Percentiles rank a stretch among this genome's conserved stretches.
phyloP scores from a whole-genome alignment of 1,140 invertebrate genomes.

The Eriosoma lanigerum region DNA sequence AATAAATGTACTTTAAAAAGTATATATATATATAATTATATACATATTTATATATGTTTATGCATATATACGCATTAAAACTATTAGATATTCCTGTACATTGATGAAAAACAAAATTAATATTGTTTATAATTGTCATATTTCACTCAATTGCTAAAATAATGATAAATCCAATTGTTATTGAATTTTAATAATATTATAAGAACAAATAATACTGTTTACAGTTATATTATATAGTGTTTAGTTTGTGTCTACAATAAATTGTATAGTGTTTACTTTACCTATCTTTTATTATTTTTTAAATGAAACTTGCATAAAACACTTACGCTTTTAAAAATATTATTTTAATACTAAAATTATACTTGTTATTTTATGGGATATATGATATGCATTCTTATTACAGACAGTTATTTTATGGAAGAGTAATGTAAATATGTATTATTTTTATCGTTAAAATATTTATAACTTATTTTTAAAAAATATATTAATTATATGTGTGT shows the following conservation, averaged over 20 bases:
- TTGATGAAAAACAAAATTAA: slow-evolving; percentile 17
- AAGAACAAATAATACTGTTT: slow-evolving; percentile 34
- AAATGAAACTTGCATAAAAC: background rate
- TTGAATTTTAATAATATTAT: slow-evolving; percentile 17
- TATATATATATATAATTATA: background rate
- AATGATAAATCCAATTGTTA: background rate
- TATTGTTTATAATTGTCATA: background rate
- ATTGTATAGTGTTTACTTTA: slow-evolving; percentile 29
- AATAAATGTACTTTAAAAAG: slow-evolving; percentile 11
- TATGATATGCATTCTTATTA: background rate
- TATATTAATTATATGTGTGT: background rate
- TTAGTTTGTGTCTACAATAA: slow-evolving; percentile 33
- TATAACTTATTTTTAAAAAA: background rate
- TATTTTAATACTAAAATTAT: slow-evolving; percentile 13
- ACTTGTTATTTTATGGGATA: background rate
- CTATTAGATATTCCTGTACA: slow-evolving; percentile 23
- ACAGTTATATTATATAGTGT: slow-evolving; percentile 12
- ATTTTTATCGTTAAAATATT: background rate
- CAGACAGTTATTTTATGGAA: background rate
- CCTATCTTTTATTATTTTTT: background rate
- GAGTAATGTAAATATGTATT: slow-evolving; percentile 21
- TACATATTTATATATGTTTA: background rate
- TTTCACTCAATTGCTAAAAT: slow-evolving; percentile 3
- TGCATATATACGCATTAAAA: background rate
- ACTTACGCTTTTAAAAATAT: background rate